A percentile compares a stretch with the other conserved stretches of the same genome.
Conservation (phyloP, 2,797 vertebrate genomes). For the Sebastes minor region DNA sequence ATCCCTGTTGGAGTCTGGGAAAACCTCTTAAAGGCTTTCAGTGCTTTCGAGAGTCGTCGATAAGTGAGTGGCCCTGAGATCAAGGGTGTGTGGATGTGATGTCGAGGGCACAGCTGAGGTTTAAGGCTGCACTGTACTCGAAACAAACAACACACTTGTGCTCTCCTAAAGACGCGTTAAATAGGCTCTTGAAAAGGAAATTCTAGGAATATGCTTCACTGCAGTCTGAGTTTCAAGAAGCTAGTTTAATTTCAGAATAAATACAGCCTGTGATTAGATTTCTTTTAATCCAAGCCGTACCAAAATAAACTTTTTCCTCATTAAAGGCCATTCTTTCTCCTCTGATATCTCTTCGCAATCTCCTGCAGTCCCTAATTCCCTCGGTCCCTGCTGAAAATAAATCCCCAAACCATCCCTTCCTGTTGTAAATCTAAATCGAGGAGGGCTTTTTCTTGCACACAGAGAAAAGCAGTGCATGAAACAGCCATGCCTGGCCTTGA, state of each 20-base stretch:
- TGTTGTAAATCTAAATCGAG: conserved; percentile 76
- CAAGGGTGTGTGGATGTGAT: conserved; percentile 37
- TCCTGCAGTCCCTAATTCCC: conserved; percentile 35
- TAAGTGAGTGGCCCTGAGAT: conserved; percentile 44
- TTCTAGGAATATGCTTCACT: not conserved
- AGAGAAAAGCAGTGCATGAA: conserved; percentile 54
- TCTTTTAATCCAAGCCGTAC: not conserved
- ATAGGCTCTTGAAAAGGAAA: conserved; percentile 24
- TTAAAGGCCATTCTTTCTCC: not conserved
- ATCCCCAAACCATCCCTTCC: conserved; percentile 64
- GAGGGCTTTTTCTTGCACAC: conserved; percentile 38
- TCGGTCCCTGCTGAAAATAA: conserved; percentile 32
- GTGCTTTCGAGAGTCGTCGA: conserved; percentile 25
- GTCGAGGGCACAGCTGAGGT: conserved; percentile 55
- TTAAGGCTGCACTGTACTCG: conserved; percentile 53
- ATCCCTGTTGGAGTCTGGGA: conserved; percentile 1
- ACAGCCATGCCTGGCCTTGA: conserved; percentile 63
- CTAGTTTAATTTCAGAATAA: not conserved
- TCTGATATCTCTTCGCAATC: conserved; percentile 38
- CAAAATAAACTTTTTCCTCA: not conserved
- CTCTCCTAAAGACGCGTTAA: conserved; percentile 21
- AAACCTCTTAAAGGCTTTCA: conserved; percentile 28
- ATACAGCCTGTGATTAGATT: conserved; percentile 19
- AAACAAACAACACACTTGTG: conserved; percentile 58
- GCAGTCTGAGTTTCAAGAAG: not conserved